A percentile compares a stretch with the other conserved stretches of the same genome.
These are phyloP conservation scores for Mamestra configurata DNA, from an alignment of 1,140 invertebrate genomes.

Conservation along the genomic window DNA sequence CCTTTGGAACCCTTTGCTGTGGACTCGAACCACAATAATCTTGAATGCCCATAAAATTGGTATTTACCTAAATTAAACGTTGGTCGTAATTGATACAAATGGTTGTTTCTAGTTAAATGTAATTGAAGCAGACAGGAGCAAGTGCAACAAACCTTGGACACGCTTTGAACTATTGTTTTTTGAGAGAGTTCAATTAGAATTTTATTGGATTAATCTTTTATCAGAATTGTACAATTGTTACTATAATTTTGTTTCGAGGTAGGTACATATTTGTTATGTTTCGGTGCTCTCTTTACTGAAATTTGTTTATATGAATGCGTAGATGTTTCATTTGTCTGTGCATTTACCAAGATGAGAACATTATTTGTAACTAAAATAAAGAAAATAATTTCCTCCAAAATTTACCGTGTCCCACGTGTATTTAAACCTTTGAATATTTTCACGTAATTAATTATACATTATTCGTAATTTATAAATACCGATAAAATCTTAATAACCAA, in stretches of 20 bases:
- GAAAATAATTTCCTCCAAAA: too few species aligned
- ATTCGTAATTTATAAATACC: background rate
- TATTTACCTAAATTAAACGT: conserved; percentile 84
- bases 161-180: conserved; percentile 30
- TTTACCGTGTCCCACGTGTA: too few species aligned
- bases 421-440: background rate
- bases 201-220: conserved; percentile 32
- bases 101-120: conserved; percentile 83
- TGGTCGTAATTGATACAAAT: conserved; percentile 84
- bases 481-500: conserved; percentile 27
- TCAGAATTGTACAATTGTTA: conserved; percentile 1
- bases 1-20: conserved; percentile 67
- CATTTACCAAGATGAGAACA: background rate
- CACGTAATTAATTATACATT: too few species aligned
- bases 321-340: background rate
- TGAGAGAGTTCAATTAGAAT: conserved; percentile 26
- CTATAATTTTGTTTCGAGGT: conserved; percentile 7
- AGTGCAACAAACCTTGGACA: conserved; percentile 60
- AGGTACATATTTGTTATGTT: conserved; percentile 8
- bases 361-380: too few species aligned
- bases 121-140: conserved; percentile 73
- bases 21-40: conserved; percentile 69
- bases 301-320: background rate
- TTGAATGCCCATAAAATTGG: conserved; percentile 80
- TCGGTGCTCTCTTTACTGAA: background rate